phyloP scores from a whole-genome alignment of 2,888 invertebrate genomes.

The Orthonychiurus folsomi region DNA sequence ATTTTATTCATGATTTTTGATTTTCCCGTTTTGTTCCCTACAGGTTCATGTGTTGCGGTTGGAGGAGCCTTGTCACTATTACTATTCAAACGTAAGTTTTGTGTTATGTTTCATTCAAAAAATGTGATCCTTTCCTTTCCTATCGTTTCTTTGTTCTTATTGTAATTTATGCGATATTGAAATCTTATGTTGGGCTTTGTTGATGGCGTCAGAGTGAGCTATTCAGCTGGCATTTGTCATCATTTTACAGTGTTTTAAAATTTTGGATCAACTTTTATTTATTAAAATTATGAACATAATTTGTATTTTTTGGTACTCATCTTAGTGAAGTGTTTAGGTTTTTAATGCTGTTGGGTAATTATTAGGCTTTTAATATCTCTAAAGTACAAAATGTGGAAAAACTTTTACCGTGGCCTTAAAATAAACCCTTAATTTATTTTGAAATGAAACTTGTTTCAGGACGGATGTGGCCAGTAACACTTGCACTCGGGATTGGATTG shows the following conservation, averaged over 20 bases:
- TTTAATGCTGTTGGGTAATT: too few species aligned
- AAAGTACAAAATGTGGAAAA: too few species aligned
- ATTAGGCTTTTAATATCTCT: too few species aligned
- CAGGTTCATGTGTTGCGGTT: constrained; percentile 70
- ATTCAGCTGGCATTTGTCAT: too few species aligned
- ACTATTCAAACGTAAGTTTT: constrained; percentile 61
- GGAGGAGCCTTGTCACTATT: constrained; percentile 73
- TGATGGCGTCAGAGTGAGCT: background rate
- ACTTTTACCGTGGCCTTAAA: constrained; percentile 14
- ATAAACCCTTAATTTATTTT: background rate
- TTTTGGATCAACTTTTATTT: too few species aligned
- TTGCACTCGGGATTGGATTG: constrained; percentile 80
- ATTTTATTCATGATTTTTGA: too few species aligned
- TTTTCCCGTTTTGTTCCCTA: constrained; percentile 47
- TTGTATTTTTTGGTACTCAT: too few species aligned
- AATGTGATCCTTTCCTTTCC: background rate
- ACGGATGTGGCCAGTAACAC: constrained; percentile 75
- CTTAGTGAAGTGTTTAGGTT: too few species aligned
- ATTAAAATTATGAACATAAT: too few species aligned
- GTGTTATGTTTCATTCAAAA: constrained; percentile 9
- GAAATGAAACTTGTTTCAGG: constrained; percentile 52
- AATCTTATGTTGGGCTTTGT: background rate
- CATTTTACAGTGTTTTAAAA: too few species aligned
- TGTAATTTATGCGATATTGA: too few species aligned
- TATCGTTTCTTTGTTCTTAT: too few species aligned